Base-by-base conservation (phyloP, 2,888 invertebrate genomes). In the Chromoteleia sp. region DNA sequence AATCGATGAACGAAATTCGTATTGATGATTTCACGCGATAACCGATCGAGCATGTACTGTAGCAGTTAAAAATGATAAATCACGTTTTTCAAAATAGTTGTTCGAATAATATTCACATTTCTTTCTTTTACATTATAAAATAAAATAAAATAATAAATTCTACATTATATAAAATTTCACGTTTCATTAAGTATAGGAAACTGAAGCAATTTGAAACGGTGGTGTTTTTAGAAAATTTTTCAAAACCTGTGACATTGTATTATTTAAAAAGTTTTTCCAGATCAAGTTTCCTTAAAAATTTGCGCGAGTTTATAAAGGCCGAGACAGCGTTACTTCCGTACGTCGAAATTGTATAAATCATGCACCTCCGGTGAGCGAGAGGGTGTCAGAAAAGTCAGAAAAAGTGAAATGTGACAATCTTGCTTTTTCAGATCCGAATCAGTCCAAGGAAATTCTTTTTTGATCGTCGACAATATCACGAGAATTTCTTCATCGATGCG, bases 401-500 rank as follows among this genome's bases (percentile, higher is more conserved):
- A 36, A 56, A 56, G 15, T 52, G 30, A 52, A 52, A 52, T 30
- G 52, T 52, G 43, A 58, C 74, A 65, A 58, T 75, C 12, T 52
- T 30, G 19, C 58, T 30, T 61, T 61, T 17, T 52, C 36, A 58
- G 36, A 29, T 6, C 6, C 30, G 41, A 71, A 39, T 33, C 52
- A 52, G 71, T 59, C 52, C 71, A 71, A 71, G 71, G 71, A 52
- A 61, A 19, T 61, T 56, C 39, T 41, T 33, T 61, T 71, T 71
- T 52, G 50, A 61, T 71, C 50, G 45, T 61, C 50, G 30, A 59
- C 71, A 61, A 21, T 52, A 61, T 71, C 50, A 17, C 15, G 50
- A 59, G 39, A 36, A 61, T 52, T 43, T 50, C 50, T 61, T 41
- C 41, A 61, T 52, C 61, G 30, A 41, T 30, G 52, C 59, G 54